Base-by-base conservation (phyloP, 1,140 invertebrate genomes). In the Episyrphus balteatus region DNA sequence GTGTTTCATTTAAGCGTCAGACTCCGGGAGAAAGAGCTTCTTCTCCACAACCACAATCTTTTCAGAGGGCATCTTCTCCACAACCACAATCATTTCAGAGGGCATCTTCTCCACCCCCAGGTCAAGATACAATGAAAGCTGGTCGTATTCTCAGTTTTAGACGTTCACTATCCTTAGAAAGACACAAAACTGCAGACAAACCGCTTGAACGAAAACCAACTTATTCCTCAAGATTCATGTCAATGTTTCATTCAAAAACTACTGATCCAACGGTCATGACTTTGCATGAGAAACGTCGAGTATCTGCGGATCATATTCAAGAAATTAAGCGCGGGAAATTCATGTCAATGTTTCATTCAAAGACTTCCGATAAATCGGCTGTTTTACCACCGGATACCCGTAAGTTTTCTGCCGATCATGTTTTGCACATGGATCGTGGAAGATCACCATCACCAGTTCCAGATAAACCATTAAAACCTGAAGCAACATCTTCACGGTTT, bases 221-320 rank as follows among this genome's bases (percentile, higher is more conserved):
- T 11, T 66, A 66, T 18, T 46, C 60, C 12, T 56, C 62, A 13
- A 55, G 58, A 0, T 55, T 66, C 13, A 66, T 65, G 50, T 58
- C 57, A 0, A 61, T 66, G 52, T 65, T 66, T 37, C 46, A 40
- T 5, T 50, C 55, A 0, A 62, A 62, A 37, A 38, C 42, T 7
- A 38, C 21, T 8, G 21, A 26, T 26, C 3, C 21, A 8, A 8
- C 21, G 21, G 21, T 8, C 21, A 26, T 5, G 21, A 8, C 21
- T 8, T 8, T 26, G 21, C 21, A 26, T 5, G 21, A 26, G 21
- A 26, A 26, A 26, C 34, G 14, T 36, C 3, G 12, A 36, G 34
- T 12, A 5, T 36, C 14, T 36, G 12, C 14, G 11, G 34, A 36
- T n/a, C 34, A 36, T 12, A 12, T n/a, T 36, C 34, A 36, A 36